Evolutionary conservation across 2,113 vertebrate genomes (phyloP).

Genomic region (Microtus oregoni): DNA sequence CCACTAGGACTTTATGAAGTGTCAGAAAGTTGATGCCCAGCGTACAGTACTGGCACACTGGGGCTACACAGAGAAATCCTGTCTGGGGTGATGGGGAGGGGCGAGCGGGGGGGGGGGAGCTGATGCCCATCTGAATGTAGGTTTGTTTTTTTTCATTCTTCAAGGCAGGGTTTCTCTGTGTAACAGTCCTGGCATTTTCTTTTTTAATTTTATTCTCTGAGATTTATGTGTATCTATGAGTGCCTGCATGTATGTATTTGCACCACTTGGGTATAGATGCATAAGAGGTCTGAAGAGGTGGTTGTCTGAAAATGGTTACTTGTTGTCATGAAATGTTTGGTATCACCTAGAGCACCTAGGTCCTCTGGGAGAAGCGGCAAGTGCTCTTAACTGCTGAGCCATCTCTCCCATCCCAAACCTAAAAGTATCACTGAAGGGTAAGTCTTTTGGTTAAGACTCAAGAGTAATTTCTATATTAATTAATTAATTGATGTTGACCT

Average conservation of each 20-base stretch:
- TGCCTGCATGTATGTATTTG: background rate
- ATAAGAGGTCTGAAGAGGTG: background rate
- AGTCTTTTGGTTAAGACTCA: background rate
- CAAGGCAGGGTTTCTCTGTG: background rate
- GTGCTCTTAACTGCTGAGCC: background rate
- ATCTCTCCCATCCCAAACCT: background rate
- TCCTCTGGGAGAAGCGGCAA: background rate
- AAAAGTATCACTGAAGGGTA: background rate
- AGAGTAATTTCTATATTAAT: background rate
- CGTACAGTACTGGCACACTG: no score
- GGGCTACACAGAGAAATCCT: no score
- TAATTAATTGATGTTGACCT: background rate
- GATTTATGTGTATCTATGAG: background rate
- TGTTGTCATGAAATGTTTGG: background rate
- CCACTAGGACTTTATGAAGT: no score
- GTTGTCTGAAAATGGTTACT: background rate
- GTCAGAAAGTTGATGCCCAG: no score
- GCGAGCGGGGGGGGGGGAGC: fast-evolving
- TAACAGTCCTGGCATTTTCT: no score
- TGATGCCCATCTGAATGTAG: no score
- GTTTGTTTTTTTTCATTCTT: background rate
- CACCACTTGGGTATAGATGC: background rate
- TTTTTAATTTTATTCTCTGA: background rate
- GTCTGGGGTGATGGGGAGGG: no score
- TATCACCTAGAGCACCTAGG: no score